A percentile compares a stretch with the other conserved stretches of the same genome.
phyloP scores from a whole-genome alignment of 2,888 invertebrate species.

The Magallana nippona region DNA sequence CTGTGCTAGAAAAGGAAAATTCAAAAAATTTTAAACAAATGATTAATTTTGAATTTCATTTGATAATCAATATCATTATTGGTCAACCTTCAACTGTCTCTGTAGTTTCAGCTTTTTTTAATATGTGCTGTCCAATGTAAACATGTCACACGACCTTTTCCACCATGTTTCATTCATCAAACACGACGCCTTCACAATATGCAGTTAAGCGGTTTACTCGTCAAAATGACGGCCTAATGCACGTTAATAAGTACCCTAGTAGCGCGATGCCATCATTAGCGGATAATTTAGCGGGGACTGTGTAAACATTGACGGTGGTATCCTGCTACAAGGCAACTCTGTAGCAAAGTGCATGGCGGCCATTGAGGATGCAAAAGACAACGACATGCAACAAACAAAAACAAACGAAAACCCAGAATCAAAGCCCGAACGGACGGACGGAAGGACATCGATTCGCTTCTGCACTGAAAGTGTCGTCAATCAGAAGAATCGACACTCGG shows the following conservation, averaged over 20 bases:
- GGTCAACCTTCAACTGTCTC: too few relatives aligned
- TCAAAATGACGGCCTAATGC: conserved; percentile 35
- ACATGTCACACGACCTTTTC: conserved; percentile 7
- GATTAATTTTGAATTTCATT: too few relatives aligned
- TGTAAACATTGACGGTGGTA: conserved; percentile 29
- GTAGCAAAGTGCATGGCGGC: neutral
- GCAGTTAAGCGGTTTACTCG: conserved; percentile 25
- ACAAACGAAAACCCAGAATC: neutral
- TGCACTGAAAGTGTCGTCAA: conserved; percentile 5
- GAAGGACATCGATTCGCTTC: neutral
- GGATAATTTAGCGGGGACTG: conserved; percentile 35
- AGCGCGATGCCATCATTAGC: conserved; percentile 31
- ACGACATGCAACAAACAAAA: too few relatives aligned
- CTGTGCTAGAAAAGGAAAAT: too few relatives aligned
- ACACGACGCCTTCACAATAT: conserved; percentile 9
- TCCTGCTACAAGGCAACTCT: conserved; percentile 14
- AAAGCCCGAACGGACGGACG: neutral
- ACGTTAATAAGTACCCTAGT: conserved; percentile 20
- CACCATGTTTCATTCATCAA: conserved; percentile 15
- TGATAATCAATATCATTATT: too few relatives aligned
- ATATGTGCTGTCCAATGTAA: neutral
- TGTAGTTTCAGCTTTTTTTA: too few relatives aligned
- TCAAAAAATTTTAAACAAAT: too few relatives aligned
- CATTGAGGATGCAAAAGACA: neutral
- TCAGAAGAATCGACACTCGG: conserved; percentile 21